phyloP scores from a whole-genome alignment of 2,888 invertebrate genomes.

The Athalia circularis region DNA sequence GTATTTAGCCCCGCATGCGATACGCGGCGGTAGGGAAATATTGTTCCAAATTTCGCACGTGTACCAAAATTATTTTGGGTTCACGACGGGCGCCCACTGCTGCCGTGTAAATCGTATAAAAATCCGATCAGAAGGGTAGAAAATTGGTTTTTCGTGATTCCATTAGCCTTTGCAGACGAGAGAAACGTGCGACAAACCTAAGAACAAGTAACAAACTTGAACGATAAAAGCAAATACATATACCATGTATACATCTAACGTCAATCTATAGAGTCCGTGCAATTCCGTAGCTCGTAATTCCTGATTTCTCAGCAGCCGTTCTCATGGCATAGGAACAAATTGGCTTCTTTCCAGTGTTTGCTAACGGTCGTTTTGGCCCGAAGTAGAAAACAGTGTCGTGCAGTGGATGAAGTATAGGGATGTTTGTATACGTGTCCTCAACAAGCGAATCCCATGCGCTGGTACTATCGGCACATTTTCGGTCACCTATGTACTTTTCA shows the following conservation, averaged over 20 bases:
- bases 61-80: no score
- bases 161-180: not conserved
- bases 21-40: no score
- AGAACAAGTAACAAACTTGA: not conserved
- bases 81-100: no score
- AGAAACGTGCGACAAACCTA: constrained; percentile 1
- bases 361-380: not conserved
- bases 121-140: no score
- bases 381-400: constrained; percentile 10
- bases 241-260: not conserved
- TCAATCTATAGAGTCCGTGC: not conserved
- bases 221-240: constrained; percentile 2
- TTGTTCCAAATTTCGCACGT: no score
- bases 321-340: constrained; percentile 15
- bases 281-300: constrained; percentile 15
- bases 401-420: not conserved
- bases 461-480: constrained; percentile 2
- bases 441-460: constrained; percentile 10
- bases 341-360: constrained; percentile 36
- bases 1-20: no score
- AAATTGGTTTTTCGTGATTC: no score
- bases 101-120: no score
- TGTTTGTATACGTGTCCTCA: not conserved
- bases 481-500: not conserved
- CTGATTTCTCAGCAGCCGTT: constrained; percentile 5